Conservation (phyloP, 2,888 invertebrate genomes). For the Cryptus armator region DNA sequence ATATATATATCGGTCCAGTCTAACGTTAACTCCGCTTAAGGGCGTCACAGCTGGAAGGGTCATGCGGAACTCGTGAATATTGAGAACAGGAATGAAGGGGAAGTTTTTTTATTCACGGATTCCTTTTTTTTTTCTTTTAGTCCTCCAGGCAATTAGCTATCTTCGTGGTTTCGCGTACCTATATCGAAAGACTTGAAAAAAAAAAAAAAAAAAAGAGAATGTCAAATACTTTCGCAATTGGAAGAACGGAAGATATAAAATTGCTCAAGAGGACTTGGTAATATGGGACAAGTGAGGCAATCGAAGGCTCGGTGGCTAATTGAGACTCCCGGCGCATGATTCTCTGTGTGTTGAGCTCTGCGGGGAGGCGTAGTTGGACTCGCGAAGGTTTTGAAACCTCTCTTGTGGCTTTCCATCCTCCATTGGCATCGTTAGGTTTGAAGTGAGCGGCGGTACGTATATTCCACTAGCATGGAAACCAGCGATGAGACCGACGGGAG, state of each 20-base stretch:
- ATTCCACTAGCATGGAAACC: conserved; percentile 36
- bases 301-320: conserved; percentile 38
- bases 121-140: conserved; percentile 1
- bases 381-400: conserved; percentile 34
- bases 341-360: conserved; percentile 28
- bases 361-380: conserved; percentile 27
- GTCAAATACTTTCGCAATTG: not conserved
- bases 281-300: conserved; percentile 34
- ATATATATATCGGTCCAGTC: not conserved
- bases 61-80: conserved; percentile 1
- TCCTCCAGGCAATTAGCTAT: not conserved
- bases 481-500: conserved; percentile 44
- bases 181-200: not conserved
- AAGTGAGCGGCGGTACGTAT: conserved; percentile 61
- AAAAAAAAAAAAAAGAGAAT: not conserved
- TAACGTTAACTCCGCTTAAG: not conserved
- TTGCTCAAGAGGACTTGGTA: conserved; percentile 6
- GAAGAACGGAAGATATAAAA: not conserved
- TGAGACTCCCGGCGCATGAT: conserved; percentile 43
- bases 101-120: not conserved
- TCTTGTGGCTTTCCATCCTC: conserved; percentile 62
- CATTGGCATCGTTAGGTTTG: conserved; percentile 70
- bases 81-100: not conserved
- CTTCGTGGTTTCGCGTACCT: not conserved
- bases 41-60: conserved; percentile 16